Conservation (phyloP, 2,797 vertebrate genomes). For the Streptopelia turtur region DNA sequence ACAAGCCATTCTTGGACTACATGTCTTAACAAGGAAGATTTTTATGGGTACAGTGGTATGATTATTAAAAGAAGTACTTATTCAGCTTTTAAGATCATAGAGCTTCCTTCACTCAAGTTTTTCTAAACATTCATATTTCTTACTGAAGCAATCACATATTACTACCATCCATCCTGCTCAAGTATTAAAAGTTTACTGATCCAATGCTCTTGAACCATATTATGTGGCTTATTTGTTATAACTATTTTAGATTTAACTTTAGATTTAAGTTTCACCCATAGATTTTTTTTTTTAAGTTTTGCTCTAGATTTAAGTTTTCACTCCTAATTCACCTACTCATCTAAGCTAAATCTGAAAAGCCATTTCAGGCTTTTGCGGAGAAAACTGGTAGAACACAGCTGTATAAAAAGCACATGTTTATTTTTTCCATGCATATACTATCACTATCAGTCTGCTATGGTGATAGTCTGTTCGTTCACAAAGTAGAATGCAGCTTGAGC, state of each 20-base stretch:
- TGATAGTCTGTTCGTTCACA: neutral
- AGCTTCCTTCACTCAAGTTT: neutral
- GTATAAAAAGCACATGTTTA: neutral
- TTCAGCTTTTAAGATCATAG: neutral
- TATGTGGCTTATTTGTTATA: neutral
- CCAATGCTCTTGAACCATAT: neutral
- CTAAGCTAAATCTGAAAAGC: neutral
- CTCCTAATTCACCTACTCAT: neutral
- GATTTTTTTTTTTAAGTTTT: neutral
- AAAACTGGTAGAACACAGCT: neutral
- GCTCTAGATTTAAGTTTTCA: neutral
- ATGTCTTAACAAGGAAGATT: neutral
- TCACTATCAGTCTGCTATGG: neutral
- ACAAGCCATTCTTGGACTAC: neutral
- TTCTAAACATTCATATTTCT: neutral
- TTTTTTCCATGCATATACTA: neutral
- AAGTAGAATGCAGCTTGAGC: neutral
- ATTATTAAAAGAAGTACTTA: neutral
- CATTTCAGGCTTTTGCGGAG: neutral
- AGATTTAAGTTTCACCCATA: neutral
- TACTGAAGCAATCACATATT: neutral
- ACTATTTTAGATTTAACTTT: neutral
- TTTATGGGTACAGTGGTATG: neutral
- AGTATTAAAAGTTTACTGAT: neutral
- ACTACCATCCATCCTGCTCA: neutral